Conservation (phyloP, 2,113 vertebrate species). For the Mastomys coucha region DNA sequence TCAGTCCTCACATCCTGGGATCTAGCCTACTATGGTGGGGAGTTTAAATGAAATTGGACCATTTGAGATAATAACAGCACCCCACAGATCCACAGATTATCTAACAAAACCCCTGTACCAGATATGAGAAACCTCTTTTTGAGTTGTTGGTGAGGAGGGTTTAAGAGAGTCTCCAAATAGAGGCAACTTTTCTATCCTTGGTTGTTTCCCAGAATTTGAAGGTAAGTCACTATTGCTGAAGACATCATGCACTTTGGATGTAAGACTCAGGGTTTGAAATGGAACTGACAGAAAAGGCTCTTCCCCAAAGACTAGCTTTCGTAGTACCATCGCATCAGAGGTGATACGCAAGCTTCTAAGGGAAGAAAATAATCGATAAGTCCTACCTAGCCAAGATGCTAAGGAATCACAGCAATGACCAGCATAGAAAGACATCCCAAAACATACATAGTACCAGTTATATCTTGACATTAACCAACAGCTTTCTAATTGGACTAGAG, state of each 20-base stretch:
- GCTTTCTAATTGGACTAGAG: neutral
- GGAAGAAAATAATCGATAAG: neutral
- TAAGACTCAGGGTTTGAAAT: neutral
- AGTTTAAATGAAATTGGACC: neutral
- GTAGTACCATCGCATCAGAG: neutral
- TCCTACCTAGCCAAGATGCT: neutral
- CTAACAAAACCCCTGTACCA: neutral
- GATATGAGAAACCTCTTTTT: neutral
- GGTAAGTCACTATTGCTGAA: neutral
- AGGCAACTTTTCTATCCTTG: neutral
- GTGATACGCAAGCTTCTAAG: neutral
- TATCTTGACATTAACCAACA: neutral
- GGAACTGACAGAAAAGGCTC: neutral
- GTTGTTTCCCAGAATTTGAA: neutral
- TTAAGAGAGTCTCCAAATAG: neutral
- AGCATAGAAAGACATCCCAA: neutral
- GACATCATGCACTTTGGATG: neutral
- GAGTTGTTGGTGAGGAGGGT: neutral
- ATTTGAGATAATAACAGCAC: neutral
- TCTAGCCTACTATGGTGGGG: neutral
- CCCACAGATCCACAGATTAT: neutral
- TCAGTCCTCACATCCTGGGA: neutral
- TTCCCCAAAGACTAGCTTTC: neutral
- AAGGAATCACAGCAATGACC: neutral
- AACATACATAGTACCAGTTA: neutral